Percentiles rank a stretch among this genome's conserved stretches.
Evolutionary conservation across 2,797 vertebrate species (phyloP).

Genomic region (Eulemur coronatus): DNA sequence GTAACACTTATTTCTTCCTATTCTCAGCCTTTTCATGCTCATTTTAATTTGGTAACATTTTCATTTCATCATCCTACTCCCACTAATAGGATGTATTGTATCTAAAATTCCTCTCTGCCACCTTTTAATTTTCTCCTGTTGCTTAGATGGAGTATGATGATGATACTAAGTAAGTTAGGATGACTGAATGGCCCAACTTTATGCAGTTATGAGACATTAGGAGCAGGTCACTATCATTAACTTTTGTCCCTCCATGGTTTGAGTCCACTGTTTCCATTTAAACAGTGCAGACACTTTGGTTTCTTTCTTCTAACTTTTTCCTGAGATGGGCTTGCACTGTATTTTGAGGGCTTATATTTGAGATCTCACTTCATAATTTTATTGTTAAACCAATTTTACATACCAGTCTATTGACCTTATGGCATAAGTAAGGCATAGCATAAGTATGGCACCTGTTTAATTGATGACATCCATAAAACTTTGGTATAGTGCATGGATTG

Average conservation of each 20-base stretch:
- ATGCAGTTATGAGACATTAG: neutral
- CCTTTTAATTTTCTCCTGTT: neutral
- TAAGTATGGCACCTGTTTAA: neutral
- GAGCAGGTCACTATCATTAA: neutral
- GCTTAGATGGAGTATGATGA: neutral
- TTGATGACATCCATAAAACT: neutral
- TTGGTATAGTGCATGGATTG: neutral
- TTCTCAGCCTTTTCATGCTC: neutral
- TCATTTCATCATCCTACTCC: neutral
- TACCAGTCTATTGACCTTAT: neutral
- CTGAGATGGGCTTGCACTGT: neutral
- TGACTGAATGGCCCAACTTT: neutral
- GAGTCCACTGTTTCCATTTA: neutral
- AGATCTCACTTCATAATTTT: neutral
- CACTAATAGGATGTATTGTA: neutral
- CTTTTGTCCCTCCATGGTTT: neutral
- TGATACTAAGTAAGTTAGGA: neutral
- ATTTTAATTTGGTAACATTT: neutral
- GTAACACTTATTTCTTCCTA: neutral
- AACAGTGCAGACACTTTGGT: neutral
- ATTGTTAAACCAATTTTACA: neutral
- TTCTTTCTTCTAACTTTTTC: neutral
- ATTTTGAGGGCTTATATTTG: neutral
- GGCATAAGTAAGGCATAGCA: neutral
- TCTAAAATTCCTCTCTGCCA: neutral